Percentiles rank a stretch among this genome's conserved stretches.
phyloP scores from a whole-genome alignment of 2,888 invertebrate genomes.

The Crioceris asparagi region DNA sequence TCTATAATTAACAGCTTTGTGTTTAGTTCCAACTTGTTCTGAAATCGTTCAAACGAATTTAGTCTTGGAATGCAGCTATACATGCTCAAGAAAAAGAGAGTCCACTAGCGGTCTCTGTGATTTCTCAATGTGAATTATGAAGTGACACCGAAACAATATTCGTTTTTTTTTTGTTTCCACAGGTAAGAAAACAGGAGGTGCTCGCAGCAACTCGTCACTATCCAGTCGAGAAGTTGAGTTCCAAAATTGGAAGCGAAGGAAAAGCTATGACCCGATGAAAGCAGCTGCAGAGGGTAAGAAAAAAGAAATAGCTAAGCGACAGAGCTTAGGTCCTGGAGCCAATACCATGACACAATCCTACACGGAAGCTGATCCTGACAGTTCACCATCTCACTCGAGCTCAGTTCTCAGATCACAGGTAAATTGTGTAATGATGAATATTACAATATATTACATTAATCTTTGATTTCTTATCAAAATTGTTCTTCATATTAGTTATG shows the following conservation, averaged over 20 bases:
- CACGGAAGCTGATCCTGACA: constrained; percentile 24
- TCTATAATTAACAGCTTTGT: too few relatives aligned
- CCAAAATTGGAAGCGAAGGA: constrained; percentile 92
- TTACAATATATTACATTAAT: too few relatives aligned
- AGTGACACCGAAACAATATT: too few relatives aligned
- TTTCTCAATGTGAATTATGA: too few relatives aligned
- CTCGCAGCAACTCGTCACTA: constrained; percentile 55
- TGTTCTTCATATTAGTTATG: too few relatives aligned
- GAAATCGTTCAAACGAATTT: too few relatives aligned
- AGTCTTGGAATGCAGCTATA: too few relatives aligned
- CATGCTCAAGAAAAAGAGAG: too few relatives aligned
- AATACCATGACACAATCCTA: constrained; percentile 35
- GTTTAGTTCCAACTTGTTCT: too few relatives aligned
- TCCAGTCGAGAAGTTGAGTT: constrained; percentile 73
- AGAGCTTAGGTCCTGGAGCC: constrained; percentile 9
- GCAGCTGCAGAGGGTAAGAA: constrained; percentile 80
- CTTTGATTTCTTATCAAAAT: constrained; percentile 7
- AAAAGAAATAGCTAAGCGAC: constrained; percentile 45
- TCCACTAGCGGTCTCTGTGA: too few relatives aligned
- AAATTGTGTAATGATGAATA: constrained; percentile 11
- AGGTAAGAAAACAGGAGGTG: too few relatives aligned
- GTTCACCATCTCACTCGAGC: constrained; percentile 38
- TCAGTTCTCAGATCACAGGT: constrained; percentile 39
- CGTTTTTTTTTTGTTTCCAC: too few relatives aligned
- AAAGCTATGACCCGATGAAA: constrained; percentile 91